phyloP scores from a whole-genome alignment of 2,113 vertebrate genomes.

The Archocentrus centrarchus region DNA sequence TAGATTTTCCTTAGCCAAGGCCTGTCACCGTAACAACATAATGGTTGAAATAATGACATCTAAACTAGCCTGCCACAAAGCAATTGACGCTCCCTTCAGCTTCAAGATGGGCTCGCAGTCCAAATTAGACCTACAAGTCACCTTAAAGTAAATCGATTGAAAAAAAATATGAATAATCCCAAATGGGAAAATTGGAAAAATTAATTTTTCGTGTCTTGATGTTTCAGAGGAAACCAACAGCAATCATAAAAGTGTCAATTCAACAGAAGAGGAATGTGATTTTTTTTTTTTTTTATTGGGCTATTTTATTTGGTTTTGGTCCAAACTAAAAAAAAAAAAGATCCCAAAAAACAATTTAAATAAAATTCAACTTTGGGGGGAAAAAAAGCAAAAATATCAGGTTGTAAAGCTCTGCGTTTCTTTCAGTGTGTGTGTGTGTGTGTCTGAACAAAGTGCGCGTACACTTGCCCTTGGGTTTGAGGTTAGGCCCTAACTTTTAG shows the following conservation, averaged over 20 bases:
- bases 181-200: conserved; percentile 14
- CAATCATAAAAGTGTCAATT: not conserved
- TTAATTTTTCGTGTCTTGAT: not conserved
- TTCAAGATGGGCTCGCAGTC: conserved; percentile 53
- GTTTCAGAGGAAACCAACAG: not conserved
- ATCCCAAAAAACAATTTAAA: no score
- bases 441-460: not conserved
- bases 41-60: conserved; percentile 82
- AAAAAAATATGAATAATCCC: conserved; percentile 67
- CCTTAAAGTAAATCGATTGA: conserved; percentile 70
- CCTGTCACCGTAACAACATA: conserved; percentile 82
- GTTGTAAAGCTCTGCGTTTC: not conserved
- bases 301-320: not conserved
- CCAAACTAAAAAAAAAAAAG: not conserved
- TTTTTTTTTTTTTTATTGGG: not conserved
- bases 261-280: not conserved
- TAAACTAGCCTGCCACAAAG: conserved; percentile 79
- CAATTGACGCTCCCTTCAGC: conserved; percentile 73
- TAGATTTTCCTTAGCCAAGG: conserved; percentile 67
- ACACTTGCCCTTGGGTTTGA: conserved; percentile 28
- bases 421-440: not conserved
- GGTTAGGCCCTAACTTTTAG: conserved; percentile 31
- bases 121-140: conserved; percentile 72
- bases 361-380: no score
- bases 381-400: not conserved